Conservation (phyloP, 2,888 invertebrate species). For the Netelia virgata region DNA sequence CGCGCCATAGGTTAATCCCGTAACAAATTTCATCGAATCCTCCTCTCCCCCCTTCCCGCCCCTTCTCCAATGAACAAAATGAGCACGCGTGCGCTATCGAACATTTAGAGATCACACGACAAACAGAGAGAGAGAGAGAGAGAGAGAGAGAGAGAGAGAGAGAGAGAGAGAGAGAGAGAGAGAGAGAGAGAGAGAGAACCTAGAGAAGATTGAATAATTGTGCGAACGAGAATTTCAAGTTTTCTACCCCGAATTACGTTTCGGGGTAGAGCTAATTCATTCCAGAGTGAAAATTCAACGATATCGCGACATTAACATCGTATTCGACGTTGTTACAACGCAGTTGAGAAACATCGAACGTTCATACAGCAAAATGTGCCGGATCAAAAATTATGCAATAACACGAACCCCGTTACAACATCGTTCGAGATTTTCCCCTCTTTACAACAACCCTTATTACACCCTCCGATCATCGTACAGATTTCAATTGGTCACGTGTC, state of each 20-base stretch:
- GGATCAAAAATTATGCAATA: background rate
- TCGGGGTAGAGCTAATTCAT: background rate
- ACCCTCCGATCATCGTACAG: background rate
- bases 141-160: too few relatives aligned
- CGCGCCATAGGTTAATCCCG: background rate
- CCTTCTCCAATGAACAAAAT: background rate
- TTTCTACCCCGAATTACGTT: background rate
- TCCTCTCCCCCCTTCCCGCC: too few relatives aligned
- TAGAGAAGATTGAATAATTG: background rate
- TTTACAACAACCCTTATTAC: background rate
- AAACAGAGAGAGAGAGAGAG: background rate
- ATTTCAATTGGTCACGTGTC: background rate
- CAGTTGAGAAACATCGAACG: background rate
- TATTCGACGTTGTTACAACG: background rate
- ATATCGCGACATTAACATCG: background rate
- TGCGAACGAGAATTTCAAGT: background rate
- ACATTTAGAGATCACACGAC: background rate
- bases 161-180: too few relatives aligned
- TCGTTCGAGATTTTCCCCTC: background rate
- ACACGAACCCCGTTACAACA: background rate
- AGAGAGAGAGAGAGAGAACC: too few relatives aligned
- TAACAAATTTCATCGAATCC: background rate
- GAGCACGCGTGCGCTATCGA: background rate
- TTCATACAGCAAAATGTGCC: background rate
- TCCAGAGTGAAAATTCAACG: background rate